phyloP scores from a whole-genome alignment of 2,888 invertebrate species.

The Epirrhoe tristata region DNA sequence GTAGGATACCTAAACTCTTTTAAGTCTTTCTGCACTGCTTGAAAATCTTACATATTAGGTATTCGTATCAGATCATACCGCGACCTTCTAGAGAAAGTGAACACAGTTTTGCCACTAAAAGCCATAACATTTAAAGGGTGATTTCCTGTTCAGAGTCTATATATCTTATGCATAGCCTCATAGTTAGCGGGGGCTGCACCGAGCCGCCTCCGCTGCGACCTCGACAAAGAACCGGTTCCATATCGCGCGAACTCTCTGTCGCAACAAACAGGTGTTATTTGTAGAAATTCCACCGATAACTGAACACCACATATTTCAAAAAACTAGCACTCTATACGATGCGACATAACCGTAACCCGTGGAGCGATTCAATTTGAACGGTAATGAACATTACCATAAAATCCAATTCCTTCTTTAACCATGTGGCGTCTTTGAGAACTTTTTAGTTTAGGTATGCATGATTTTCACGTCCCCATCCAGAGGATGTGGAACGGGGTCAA shows the following conservation, averaged over 20 bases:
- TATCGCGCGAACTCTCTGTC: conserved; percentile 69
- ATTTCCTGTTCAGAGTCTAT: neutral
- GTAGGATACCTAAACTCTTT: too few species aligned
- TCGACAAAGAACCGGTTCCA: conserved; percentile 67
- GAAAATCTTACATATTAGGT: too few species aligned
- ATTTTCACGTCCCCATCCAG: conserved; percentile 34
- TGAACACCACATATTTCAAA: conserved; percentile 53
- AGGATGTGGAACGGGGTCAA: conserved; percentile 50
- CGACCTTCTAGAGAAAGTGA: neutral
- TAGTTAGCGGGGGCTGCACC: conserved; percentile 31
- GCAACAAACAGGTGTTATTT: conserved; percentile 78
- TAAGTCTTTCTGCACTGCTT: too few species aligned
- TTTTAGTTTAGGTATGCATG: conserved; percentile 23
- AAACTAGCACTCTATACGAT: conserved; percentile 32
- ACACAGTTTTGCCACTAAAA: too few species aligned
- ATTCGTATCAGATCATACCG: too few species aligned
- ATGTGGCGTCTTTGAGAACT: neutral
- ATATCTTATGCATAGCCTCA: conserved; percentile 11
- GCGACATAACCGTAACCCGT: conserved; percentile 18
- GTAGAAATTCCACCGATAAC: conserved; percentile 70
- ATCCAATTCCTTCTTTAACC: neutral
- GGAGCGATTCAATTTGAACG: neutral
- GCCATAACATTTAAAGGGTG: neutral
- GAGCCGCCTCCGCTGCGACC: conserved; percentile 40
- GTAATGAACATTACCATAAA: neutral